Base-by-base conservation (phyloP, 2,113 vertebrate genomes). In the Hippocampus zosterae region DNA sequence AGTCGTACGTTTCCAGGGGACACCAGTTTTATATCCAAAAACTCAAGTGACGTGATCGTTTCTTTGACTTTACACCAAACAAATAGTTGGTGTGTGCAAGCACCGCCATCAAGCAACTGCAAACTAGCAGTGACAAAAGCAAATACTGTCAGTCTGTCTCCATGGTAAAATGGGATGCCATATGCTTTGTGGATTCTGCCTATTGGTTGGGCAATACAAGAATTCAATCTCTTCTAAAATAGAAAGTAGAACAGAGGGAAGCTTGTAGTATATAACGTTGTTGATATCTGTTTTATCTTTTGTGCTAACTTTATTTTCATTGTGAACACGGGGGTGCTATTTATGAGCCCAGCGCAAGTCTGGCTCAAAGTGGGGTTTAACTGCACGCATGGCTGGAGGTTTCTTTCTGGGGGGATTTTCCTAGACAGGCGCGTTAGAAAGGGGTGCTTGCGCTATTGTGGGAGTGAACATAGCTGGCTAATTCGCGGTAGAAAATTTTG, bases 1-100 rank as follows among this genome's bases (percentile, higher is more conserved):
- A 55, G 50, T 76, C 40, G 71, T 48, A 64, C 1, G 86, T 82
- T 73, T 82, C 72, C 74, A 76, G 18, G 72, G 82, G 76, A 87
- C 67, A 79, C 73, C 37, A n/a, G 59, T 59, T 65, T 41, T 48
- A 71, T 81, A 78, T 63, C 69, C 71, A 76, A 63, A 64, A 78
- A 77, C 68, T 76, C 74, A 29, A 37, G 21, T n/a, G 50, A 48
- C 72, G 10, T 27, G 42, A 46, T 68, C 23, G 23, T 70, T 69
- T 64, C 59, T 46, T 61, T 59, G 66, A 72, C 75, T 72, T 81
- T 77, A 72, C 67, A 42, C 57, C 48, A 56, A 74, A 72, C 63
- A 74, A 67, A 81, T 64, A 75, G 50, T 62, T 42, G 19, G 3
- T 55, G 70, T 64, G 55, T 65, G 83, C 81, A 87, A 81, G 89